These are phyloP conservation scores for Trochalopteron elliotii DNA, from an alignment of 2,113 vertebrate genomes.

Conservation along the genomic window DNA sequence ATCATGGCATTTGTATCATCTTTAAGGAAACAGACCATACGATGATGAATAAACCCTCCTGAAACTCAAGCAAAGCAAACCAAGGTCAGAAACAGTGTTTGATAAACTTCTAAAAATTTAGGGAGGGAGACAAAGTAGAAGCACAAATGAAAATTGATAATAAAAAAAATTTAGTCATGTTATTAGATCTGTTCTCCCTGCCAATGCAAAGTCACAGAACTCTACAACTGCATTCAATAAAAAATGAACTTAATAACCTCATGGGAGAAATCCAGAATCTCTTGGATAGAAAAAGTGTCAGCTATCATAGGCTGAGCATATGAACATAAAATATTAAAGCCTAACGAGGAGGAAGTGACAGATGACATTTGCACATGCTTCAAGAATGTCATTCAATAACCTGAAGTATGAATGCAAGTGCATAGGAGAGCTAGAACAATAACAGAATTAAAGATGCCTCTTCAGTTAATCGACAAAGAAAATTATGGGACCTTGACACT, in stretches of 20 bases:
- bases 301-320: neutral
- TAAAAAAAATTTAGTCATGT: fast-evolving
- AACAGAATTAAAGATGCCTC: neutral
- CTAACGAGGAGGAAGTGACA: neutral
- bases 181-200: neutral
- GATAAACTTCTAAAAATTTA: neutral
- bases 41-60: neutral
- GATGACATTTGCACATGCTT: neutral
- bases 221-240: neutral
- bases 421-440: neutral
- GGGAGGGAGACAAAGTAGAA: neutral
- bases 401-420: neutral
- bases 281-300: neutral
- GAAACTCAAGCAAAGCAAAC: neutral
- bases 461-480: neutral
- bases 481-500: fast-evolving
- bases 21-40: neutral
- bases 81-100: neutral
- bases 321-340: neutral
- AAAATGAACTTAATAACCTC: neutral
- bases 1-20: neutral
- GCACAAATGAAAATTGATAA: neutral
- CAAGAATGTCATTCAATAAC: neutral
- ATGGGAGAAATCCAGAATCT: neutral
- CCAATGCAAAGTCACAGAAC: neutral